A percentile compares a stretch with the other conserved stretches of the same genome.
phyloP scores from a whole-genome alignment of 2,113 vertebrate genomes.

The Eurypyga helias region DNA sequence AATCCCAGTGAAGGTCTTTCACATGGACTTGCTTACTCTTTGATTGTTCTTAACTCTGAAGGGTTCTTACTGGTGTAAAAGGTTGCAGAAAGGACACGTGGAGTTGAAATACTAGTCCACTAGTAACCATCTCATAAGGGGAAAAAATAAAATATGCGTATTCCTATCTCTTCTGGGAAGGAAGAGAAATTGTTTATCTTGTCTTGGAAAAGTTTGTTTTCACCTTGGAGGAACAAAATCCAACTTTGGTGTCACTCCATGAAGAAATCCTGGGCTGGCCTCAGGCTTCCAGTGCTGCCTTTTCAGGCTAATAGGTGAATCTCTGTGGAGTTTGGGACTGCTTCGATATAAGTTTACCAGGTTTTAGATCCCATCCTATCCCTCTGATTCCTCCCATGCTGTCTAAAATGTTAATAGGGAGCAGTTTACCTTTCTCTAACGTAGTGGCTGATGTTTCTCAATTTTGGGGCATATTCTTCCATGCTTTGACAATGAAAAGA shows the following conservation, averaged over 20 bases:
- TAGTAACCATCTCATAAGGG: background rate
- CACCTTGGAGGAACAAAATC: background rate
- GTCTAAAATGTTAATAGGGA: background rate
- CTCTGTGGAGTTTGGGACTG: background rate
- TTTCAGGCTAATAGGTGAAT: background rate
- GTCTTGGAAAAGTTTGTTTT: background rate
- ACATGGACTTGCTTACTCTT: background rate
- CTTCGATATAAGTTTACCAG: background rate
- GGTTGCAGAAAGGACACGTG: background rate
- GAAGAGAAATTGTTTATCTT: background rate
- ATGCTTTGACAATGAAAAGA: background rate
- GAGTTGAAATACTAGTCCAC: background rate
- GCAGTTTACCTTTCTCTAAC: background rate
- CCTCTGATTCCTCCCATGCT: background rate
- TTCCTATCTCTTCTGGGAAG: background rate
- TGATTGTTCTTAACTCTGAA: background rate
- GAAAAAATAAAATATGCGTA: background rate
- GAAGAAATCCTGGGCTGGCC: background rate
- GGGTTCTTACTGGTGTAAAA: background rate
- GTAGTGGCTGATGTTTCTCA: background rate
- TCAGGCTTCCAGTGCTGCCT: background rate
- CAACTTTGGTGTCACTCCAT: background rate
- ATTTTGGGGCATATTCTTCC: background rate
- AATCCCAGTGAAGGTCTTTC: background rate
- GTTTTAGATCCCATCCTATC: background rate